These are phyloP conservation scores for Myripristis murdjan DNA, from an alignment of 2,797 vertebrate genomes.

Conservation along the genomic window DNA sequence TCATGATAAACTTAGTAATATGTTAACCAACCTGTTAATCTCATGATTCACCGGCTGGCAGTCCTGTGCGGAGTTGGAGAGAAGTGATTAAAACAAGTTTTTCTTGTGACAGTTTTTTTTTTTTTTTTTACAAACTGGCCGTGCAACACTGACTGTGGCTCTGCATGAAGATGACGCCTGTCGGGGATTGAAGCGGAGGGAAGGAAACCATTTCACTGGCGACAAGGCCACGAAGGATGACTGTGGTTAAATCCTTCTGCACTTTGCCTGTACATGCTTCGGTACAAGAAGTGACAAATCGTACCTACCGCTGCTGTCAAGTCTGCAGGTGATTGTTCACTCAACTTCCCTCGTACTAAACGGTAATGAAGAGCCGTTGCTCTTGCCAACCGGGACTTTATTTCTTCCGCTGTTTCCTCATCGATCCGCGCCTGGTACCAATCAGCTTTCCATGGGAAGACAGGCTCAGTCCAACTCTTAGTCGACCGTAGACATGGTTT, in stretches of 20 bases:
- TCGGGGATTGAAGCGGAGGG: neutral
- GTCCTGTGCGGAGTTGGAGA: constrained; percentile 36
- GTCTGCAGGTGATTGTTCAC: neutral
- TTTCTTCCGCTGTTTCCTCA: constrained; percentile 77
- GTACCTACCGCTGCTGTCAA: constrained; percentile 37
- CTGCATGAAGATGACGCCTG: constrained; percentile 26
- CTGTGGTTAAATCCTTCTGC: neutral
- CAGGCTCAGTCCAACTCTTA: neutral
- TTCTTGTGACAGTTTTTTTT: neutral
- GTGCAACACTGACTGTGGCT: constrained; percentile 51
- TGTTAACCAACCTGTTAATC: constrained; percentile 81
- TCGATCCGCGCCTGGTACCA: constrained; percentile 19
- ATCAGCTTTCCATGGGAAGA: neutral
- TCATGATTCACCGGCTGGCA: constrained; percentile 76
- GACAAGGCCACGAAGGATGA: neutral
- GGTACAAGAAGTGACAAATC: neutral
- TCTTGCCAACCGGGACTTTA: constrained; percentile 44
- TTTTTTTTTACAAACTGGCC: no score
- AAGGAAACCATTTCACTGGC: constrained; percentile 5
- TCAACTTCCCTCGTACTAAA: constrained; percentile 13
- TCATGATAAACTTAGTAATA: neutral
- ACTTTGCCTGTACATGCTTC: neutral
- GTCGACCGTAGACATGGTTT: neutral
- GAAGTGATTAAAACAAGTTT: neutral
- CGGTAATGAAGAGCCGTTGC: constrained; percentile 45